Evolutionary conservation across 2,888 invertebrate species (phyloP), one percentile per base, ranked within the genome.

Genomic region (Chydorus sphaericus): DNA sequence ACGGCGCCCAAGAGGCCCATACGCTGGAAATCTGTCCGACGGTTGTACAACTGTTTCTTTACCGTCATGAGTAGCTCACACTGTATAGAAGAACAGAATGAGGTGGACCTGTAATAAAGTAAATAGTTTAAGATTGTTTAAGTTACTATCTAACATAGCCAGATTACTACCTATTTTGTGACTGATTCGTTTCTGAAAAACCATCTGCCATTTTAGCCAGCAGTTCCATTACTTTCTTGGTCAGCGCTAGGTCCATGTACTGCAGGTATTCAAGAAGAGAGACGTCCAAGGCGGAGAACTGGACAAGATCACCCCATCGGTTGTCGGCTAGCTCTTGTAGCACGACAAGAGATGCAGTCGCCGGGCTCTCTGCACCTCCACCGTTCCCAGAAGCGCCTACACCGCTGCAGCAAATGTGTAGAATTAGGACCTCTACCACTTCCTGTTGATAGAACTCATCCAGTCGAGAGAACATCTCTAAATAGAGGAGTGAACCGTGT

Each of bases 21-120:
- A 4, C 59, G 57, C 50, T 61, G 61, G 39, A 57, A 62, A 29
- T 61, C 60, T 51, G 10, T 18, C 36, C 37, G 31, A 10, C n/a
- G 31, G 23, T 37, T 28, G 3, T 82, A 78, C 36, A 91, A 71
- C 68, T 89, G 85, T 68, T 92, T 92, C 61, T 82, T 78, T n/a
- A 90, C 78, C 18, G 89, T 72, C 74, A 91, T 90, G 65, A 83
- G 81, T 54, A 92, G 76, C 66, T 90, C 88, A 71, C 86, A 84
- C 67, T 83, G 79, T 37, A 87, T 77, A 3, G 71, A 69, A n/a
- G 70, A 30, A n/a, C 33, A 36, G 52, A 52, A 52, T 3, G 33
- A 33, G 5, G 52, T 14, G 30, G 23, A 52, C 61, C 18, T 66
- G 63, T 58, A 65, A 63, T 37, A 63, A 58, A n/a, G n/a, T n/a